Percentiles rank a stretch among this genome's conserved stretches.
Conservation (phyloP, 2,797 vertebrate species). For the Percopsis omiscomaycus region DNA sequence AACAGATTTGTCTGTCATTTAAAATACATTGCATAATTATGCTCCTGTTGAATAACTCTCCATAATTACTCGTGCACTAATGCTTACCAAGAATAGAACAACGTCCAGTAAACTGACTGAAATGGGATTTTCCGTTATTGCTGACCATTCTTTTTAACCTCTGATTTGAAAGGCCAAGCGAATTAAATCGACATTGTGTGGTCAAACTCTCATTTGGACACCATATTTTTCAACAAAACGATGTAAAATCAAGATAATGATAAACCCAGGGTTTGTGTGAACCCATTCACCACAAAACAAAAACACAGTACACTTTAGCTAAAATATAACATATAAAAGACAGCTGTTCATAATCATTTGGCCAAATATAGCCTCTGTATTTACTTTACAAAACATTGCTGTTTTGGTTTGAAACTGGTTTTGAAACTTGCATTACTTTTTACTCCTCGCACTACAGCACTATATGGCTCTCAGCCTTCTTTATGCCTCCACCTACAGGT, state of each 20-base stretch:
- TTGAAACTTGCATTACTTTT: too few relatives aligned
- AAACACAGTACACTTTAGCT: neutral
- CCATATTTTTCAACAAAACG: slow-evolving; percentile 39
- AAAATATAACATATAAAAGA: too few relatives aligned
- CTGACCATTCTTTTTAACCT: slow-evolving; percentile 59
- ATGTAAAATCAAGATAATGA: slow-evolving; percentile 45
- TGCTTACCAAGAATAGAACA: slow-evolving; percentile 61
- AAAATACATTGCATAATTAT: slow-evolving; percentile 78
- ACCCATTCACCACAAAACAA: neutral
- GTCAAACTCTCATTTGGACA: slow-evolving; percentile 50
- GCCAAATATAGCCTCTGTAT: too few relatives aligned
- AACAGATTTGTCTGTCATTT: slow-evolving; percentile 74
- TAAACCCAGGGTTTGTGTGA: slow-evolving; percentile 8
- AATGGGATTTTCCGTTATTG: slow-evolving; percentile 54
- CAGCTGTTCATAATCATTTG: too few relatives aligned
- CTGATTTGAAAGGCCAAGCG: slow-evolving; percentile 50
- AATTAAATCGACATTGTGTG: slow-evolving; percentile 53
- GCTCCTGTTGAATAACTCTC: slow-evolving; percentile 75
- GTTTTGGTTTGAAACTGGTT: too few relatives aligned
- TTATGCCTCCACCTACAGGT: too few relatives aligned
- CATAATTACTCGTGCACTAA: slow-evolving; percentile 76
- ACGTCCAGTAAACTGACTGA: slow-evolving; percentile 42
- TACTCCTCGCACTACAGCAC: too few relatives aligned
- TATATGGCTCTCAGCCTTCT: too few relatives aligned
- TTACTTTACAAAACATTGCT: too few relatives aligned